Conservation (phyloP, 2,888 invertebrate genomes). For the Nudaria mundana region DNA sequence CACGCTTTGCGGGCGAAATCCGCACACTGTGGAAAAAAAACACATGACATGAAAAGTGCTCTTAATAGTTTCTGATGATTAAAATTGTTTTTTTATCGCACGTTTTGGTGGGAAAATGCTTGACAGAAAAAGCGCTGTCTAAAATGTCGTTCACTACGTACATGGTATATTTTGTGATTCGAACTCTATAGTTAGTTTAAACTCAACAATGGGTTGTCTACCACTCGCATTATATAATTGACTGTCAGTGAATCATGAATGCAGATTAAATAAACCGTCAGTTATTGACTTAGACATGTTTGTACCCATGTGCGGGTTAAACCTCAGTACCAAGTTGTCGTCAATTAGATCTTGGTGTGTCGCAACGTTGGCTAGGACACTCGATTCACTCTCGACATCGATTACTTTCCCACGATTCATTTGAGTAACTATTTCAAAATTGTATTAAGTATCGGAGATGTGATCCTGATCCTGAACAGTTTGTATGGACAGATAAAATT, state of each 20-base stretch:
- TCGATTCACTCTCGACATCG: slow-evolving; percentile 27
- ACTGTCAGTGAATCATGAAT: slow-evolving; percentile 51
- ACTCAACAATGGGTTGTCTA: slow-evolving; percentile 51
- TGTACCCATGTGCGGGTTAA: slow-evolving; percentile 35
- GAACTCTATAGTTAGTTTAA: too few species aligned
- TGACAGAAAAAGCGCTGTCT: too few species aligned
- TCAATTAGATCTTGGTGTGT: slow-evolving; percentile 43
- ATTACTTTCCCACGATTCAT: slow-evolving; percentile 16
- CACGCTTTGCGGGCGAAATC: too few species aligned
- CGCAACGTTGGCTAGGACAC: slow-evolving; percentile 32
- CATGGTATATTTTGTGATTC: too few species aligned
- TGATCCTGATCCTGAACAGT: too few species aligned
- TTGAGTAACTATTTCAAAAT: slow-evolving; percentile 7
- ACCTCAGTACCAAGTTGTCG: slow-evolving; percentile 45
- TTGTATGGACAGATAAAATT: too few species aligned
- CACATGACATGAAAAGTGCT: too few species aligned
- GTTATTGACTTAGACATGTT: slow-evolving; percentile 37
- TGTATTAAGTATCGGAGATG: neutral
- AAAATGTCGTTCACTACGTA: too few species aligned
- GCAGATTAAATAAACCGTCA: slow-evolving; percentile 59
- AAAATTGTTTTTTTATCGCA: too few species aligned
- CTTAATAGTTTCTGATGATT: too few species aligned
- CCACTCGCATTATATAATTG: slow-evolving; percentile 49
- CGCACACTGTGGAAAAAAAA: too few species aligned
- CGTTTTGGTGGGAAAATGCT: too few species aligned